A percentile compares a stretch with the other conserved stretches of the same genome.
These are phyloP conservation scores for Drosophila ustulata DNA, from an alignment of 2,888 invertebrate genomes.

Conservation along the genomic window DNA sequence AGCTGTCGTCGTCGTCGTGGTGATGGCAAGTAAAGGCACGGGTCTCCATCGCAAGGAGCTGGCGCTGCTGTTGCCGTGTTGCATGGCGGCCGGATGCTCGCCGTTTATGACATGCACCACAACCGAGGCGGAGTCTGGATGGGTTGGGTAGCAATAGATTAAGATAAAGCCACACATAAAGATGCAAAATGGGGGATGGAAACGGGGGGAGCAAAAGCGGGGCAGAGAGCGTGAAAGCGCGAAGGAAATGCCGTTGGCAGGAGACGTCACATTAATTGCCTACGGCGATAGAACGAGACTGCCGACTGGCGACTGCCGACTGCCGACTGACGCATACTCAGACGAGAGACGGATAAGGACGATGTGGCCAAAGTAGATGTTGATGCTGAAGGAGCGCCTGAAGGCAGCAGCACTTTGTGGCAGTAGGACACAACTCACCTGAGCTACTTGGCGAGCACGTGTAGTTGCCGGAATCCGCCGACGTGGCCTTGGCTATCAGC, in stretches of 20 bases:
- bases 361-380: conserved; percentile 39
- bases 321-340: conserved; percentile 46
- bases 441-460: conserved; percentile 94
- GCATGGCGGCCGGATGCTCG: conserved; percentile 89
- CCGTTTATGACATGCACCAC: conserved; percentile 94
- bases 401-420: not conserved
- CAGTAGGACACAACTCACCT: conserved; percentile 83
- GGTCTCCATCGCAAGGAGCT: conserved; percentile 71
- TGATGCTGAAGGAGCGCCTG: conserved; percentile 9
- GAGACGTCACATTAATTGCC: conserved; percentile 68
- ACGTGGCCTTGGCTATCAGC: conserved; percentile 93
- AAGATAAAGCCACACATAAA: conserved; percentile 19
- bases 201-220: not conserved
- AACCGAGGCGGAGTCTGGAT: conserved; percentile 91
- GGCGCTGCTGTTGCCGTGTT: conserved; percentile 85
- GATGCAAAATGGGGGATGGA: not conserved
- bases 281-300: conserved; percentile 53
- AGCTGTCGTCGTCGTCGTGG: conserved; percentile 63
- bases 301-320: conserved; percentile 23
- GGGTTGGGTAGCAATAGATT: conserved; percentile 23
- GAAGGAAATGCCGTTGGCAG: conserved; percentile 49
- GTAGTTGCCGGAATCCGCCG: conserved; percentile 95
- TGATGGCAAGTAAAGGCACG: conserved; percentile 71
- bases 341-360: conserved; percentile 45
- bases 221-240: not conserved